Percentiles rank a stretch among this genome's conserved stretches.
Evolutionary conservation across 2,888 invertebrate genomes (phyloP).

Genomic region (Torymus tubicola): DNA sequence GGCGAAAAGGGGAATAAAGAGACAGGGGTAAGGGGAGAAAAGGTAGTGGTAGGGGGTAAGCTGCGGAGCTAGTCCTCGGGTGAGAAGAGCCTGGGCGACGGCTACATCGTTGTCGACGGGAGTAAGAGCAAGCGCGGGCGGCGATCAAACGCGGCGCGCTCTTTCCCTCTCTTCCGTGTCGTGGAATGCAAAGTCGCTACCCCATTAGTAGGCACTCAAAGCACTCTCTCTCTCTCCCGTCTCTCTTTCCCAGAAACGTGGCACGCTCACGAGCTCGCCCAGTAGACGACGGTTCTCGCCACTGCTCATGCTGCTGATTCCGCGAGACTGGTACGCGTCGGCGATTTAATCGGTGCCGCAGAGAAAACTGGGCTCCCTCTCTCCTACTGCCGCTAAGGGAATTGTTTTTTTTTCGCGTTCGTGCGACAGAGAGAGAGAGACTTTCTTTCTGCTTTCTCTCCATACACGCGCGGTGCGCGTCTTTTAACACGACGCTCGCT

Average conservation of each 20-base stretch:
- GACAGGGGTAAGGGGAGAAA: background rate
- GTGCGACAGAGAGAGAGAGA: too few relatives aligned
- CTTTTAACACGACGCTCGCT: background rate
- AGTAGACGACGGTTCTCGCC: background rate
- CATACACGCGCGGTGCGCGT: background rate
- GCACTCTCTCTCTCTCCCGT: slow-evolving; percentile 30
- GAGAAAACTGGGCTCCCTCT: slow-evolving; percentile 26
- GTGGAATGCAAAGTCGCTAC: slow-evolving; percentile 61
- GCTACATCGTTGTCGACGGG: too few relatives aligned
- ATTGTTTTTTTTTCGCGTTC: slow-evolving; percentile 26
- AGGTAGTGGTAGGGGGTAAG: background rate
- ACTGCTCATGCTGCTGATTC: background rate
- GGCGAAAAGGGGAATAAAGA: background rate
- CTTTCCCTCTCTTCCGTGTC: slow-evolving; percentile 51
- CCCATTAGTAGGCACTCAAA: slow-evolving; percentile 61
- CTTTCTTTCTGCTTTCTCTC: slow-evolving; percentile 9
- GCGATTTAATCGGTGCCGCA: slow-evolving; percentile 58
- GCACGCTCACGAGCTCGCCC: slow-evolving; percentile 44
- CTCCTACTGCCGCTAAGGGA: background rate
- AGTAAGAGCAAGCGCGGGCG: too few relatives aligned
- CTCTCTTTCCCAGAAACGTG: slow-evolving; percentile 47
- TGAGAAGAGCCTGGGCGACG: too few relatives aligned
- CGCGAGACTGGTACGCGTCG: slow-evolving; percentile 21
- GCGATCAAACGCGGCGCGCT: slow-evolving; percentile 29
- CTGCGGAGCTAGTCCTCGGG: background rate